Evolutionary conservation across 2,797 vertebrate genomes (phyloP).

Genomic region (Erithacus rubecula): DNA sequence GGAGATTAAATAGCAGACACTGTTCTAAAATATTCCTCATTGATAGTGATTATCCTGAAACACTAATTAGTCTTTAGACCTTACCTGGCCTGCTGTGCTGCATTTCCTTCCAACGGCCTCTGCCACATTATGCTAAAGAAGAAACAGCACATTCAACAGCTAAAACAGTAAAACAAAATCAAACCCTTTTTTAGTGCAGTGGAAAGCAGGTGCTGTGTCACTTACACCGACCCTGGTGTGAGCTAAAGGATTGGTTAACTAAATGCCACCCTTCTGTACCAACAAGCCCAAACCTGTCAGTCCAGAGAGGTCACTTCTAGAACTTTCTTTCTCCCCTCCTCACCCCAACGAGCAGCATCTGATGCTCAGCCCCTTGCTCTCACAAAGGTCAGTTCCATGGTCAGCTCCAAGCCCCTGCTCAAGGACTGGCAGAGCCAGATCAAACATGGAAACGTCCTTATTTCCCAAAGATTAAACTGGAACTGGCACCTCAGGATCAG

Average conservation of each 20-base stretch:
- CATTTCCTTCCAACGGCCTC: background rate
- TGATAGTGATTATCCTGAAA: background rate
- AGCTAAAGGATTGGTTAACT: background rate
- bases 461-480: background rate
- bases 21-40: background rate
- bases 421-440: rapidly evolving
- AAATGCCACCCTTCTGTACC: background rate
- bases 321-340: background rate
- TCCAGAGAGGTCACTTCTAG: rapidly evolving
- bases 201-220: background rate
- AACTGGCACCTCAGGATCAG: background rate
- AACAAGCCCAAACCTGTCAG: background rate
- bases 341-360: background rate
- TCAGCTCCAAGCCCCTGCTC: background rate
- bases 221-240: background rate
- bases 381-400: rapidly evolving
- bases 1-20: background rate
- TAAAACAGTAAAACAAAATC: background rate
- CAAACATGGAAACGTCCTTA: background rate
- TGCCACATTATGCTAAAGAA: background rate
- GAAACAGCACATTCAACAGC: background rate
- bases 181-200: background rate
- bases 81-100: background rate
- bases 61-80: background rate
- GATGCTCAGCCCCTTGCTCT: background rate